Conservation (phyloP, 2,888 invertebrate genomes). For the Drosophila nr. perissopoda region DNA sequence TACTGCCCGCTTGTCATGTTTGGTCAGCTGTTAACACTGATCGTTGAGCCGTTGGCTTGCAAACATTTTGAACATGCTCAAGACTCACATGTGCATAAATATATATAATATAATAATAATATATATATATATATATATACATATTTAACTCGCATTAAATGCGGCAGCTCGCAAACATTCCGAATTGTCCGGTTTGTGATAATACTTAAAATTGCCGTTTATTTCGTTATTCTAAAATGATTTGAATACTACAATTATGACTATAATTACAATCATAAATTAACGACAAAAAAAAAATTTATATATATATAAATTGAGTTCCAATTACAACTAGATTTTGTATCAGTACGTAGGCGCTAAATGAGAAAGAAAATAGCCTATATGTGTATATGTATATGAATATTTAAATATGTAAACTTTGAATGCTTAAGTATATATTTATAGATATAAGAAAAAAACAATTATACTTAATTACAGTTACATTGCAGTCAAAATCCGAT, state of each 20-base stretch:
- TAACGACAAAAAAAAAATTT: background rate
- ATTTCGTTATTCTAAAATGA: slow-evolving; percentile 50
- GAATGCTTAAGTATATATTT: slow-evolving; percentile 11
- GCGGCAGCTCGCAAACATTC: background rate
- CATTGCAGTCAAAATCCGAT: slow-evolving; percentile 67
- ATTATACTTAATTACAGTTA: slow-evolving; percentile 51
- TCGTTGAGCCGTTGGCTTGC: background rate
- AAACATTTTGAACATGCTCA: background rate
- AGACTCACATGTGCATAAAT: no score
- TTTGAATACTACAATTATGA: slow-evolving; percentile 25
- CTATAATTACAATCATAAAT: slow-evolving; percentile 22
- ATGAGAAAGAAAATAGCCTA: slow-evolving; percentile 7
- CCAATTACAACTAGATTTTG: slow-evolving; percentile 28
- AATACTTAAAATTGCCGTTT: slow-evolving; percentile 55
- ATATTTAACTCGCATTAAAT: background rate
- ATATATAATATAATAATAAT: no score
- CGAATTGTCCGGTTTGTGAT: slow-evolving; percentile 15
- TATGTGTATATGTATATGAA: slow-evolving; percentile 17
- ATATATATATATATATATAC: background rate
- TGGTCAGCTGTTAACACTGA: slow-evolving; percentile 9
- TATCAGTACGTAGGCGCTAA: slow-evolving; percentile 52
- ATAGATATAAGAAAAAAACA: slow-evolving; percentile 34
- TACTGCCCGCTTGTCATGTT: slow-evolving; percentile 1
- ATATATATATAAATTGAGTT: slow-evolving; percentile 15
- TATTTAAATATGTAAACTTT: slow-evolving; percentile 8